Evolutionary conservation across 2,888 invertebrate genomes (phyloP).

Genomic region (Lumbricus terrestris): DNA sequence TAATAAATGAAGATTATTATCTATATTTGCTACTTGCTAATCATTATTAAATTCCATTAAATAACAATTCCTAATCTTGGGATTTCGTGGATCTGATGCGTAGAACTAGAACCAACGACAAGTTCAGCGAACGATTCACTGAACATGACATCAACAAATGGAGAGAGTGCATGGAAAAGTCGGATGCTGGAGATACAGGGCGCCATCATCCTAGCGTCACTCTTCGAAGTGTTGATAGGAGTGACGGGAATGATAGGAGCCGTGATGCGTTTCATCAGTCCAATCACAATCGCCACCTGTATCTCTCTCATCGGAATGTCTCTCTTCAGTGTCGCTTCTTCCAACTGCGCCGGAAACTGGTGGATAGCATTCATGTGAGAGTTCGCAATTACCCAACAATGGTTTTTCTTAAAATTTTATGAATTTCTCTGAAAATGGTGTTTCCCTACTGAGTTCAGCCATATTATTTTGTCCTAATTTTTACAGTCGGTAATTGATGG

Average conservation of each 20-base stretch:
- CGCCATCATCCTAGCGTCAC: conserved; percentile 75
- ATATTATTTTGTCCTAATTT: too few relatives aligned
- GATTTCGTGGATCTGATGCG: neutral
- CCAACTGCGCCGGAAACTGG: conserved; percentile 79
- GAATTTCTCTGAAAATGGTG: too few relatives aligned
- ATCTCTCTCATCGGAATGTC: conserved; percentile 73
- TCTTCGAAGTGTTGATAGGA: conserved; percentile 75
- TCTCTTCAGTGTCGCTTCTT: conserved; percentile 76
- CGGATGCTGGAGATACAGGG: conserved; percentile 66
- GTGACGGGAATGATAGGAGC: conserved; percentile 72
- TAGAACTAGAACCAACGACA: neutral
- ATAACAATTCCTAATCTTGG: neutral
- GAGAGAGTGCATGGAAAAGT: neutral
- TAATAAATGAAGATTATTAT: too few relatives aligned
- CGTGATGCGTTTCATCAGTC: conserved; percentile 74
- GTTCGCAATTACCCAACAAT: neutral
- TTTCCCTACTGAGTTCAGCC: too few relatives aligned
- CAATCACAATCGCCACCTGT: conserved; percentile 79
- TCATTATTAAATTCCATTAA: neutral
- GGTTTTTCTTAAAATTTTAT: too few relatives aligned
- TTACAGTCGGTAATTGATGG: too few relatives aligned
- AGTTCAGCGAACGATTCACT: neutral
- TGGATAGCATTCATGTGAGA: conserved; percentile 77
- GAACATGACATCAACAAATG: neutral
- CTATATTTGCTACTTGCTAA: too few relatives aligned